Evolutionary conservation across 1,140 invertebrate species (phyloP).

Genomic region (Cyclargus thomasi): DNA sequence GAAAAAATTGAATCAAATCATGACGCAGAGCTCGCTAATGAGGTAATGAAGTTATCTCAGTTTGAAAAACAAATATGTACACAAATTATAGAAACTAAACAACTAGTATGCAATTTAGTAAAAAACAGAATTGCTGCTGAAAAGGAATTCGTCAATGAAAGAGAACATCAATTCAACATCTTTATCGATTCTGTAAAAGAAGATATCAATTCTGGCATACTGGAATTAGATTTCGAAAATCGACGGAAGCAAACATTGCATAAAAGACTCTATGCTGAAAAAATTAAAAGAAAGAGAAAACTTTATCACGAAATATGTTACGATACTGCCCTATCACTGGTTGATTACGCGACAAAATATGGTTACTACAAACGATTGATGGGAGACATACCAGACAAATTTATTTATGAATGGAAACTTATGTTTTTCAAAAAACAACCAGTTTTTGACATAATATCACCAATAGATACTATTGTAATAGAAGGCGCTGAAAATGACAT

Average conservation of each 20-base stretch:
- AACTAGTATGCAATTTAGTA: slow-evolving; percentile 72
- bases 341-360: slow-evolving; percentile 72
- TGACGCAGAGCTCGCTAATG: slow-evolving; percentile 70
- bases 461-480: slow-evolving; percentile 54
- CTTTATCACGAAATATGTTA: slow-evolving; percentile 70
- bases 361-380: slow-evolving; percentile 69
- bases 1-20: slow-evolving; percentile 70
- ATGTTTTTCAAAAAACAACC: slow-evolving; percentile 73
- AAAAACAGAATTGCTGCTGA: slow-evolving; percentile 72
- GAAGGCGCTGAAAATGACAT: slow-evolving; percentile 44
- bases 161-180: slow-evolving; percentile 64
- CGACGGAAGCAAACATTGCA: slow-evolving; percentile 72
- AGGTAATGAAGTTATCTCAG: slow-evolving; percentile 76
- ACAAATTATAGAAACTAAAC: slow-evolving; percentile 76
- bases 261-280: slow-evolving; percentile 67
- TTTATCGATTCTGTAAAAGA: slow-evolving; percentile 67
- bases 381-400: slow-evolving; percentile 55
- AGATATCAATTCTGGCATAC: slow-evolving; percentile 53
- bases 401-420: slow-evolving; percentile 73
- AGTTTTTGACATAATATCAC: slow-evolving; percentile 66
- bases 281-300: slow-evolving; percentile 59
- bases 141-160: slow-evolving; percentile 62
- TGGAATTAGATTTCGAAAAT: slow-evolving; percentile 73
- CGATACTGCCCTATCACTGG: slow-evolving; percentile 69
- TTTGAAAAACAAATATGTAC: slow-evolving; percentile 79